A percentile compares a stretch with the other conserved stretches of the same genome.
These are phyloP conservation scores for Esperia sulphurella DNA, from an alignment of 2,888 invertebrate species.

Conservation along the genomic window DNA sequence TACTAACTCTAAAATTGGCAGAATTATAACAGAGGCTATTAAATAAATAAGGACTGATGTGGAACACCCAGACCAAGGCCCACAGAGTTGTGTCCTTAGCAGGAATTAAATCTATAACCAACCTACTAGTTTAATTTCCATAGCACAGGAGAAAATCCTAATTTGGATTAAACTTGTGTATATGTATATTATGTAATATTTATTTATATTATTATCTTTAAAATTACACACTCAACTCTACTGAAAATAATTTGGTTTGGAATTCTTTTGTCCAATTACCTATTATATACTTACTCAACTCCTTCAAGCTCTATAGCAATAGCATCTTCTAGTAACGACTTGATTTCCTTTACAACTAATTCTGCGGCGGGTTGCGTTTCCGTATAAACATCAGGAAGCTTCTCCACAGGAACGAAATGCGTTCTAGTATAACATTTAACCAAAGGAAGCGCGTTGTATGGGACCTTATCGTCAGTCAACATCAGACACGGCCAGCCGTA, in stretches of 20 bases:
- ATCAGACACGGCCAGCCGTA: slow-evolving; percentile 86
- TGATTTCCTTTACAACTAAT: slow-evolving; percentile 71
- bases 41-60: no score
- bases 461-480: slow-evolving; percentile 78
- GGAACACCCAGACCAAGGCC: no score
- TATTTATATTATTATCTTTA: no score
- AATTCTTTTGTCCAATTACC: background rate
- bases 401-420: slow-evolving; percentile 79
- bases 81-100: no score
- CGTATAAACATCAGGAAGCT: slow-evolving; percentile 81
- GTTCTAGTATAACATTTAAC: slow-evolving; percentile 90
- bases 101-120: no score
- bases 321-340: slow-evolving; percentile 81
- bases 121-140: no score
- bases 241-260: background rate
- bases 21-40: no score
- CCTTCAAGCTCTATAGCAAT: slow-evolving; percentile 81
- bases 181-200: no score
- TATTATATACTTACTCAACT: slow-evolving; percentile 69
- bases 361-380: slow-evolving; percentile 66
- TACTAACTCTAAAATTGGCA: no score
- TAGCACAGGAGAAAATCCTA: no score
- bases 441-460: slow-evolving; percentile 84
- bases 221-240: no score
- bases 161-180: no score